These are phyloP conservation scores for Ctenoplectra terminalis DNA, from an alignment of 1,140 invertebrate species.

Conservation along the genomic window DNA sequence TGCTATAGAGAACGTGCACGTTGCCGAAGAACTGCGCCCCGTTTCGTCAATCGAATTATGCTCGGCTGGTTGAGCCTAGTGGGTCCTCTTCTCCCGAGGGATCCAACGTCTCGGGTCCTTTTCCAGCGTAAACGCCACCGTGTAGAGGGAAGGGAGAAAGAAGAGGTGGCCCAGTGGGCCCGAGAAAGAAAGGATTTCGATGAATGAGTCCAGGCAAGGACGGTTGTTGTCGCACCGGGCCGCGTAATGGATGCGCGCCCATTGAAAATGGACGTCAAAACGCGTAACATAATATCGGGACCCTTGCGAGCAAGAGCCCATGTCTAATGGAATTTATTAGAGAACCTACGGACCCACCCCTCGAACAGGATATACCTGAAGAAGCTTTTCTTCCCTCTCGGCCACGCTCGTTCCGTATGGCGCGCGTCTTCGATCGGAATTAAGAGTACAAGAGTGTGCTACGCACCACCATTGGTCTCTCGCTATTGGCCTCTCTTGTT, in stretches of 20 bases:
- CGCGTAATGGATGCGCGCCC: slow-evolving; percentile 77
- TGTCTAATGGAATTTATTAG: slow-evolving; percentile 82
- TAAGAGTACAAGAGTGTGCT: neutral
- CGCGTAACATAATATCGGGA: slow-evolving; percentile 81
- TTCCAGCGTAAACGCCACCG: neutral
- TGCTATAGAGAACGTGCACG: slow-evolving; percentile 48
- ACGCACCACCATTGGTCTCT: neutral
- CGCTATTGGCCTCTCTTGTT: neutral
- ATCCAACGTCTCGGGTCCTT: neutral
- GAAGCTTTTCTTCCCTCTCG: slow-evolving; percentile 3
- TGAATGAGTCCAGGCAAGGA: slow-evolving; percentile 55
- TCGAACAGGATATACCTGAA: slow-evolving; percentile 34
- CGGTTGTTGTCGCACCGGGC: slow-evolving; percentile 76
- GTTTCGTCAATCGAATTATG: slow-evolving; percentile 79
- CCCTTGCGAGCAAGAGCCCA: slow-evolving; percentile 76
- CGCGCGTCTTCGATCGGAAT: slow-evolving; percentile 25
- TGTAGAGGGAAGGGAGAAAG: neutral
- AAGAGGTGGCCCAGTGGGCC: slow-evolving; percentile 2
- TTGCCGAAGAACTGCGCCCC: slow-evolving; percentile 28
- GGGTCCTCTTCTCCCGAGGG: slow-evolving; percentile 21
- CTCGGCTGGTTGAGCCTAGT: slow-evolving; percentile 71
- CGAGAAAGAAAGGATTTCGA: slow-evolving; percentile 32
- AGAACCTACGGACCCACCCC: slow-evolving; percentile 61
- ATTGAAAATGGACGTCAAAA: slow-evolving; percentile 75
- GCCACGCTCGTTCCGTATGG: neutral